Evolutionary conservation across 23 tunicate genomes (phyloP).

Genomic region (Oikopleura vanhoeffeni): DNA sequence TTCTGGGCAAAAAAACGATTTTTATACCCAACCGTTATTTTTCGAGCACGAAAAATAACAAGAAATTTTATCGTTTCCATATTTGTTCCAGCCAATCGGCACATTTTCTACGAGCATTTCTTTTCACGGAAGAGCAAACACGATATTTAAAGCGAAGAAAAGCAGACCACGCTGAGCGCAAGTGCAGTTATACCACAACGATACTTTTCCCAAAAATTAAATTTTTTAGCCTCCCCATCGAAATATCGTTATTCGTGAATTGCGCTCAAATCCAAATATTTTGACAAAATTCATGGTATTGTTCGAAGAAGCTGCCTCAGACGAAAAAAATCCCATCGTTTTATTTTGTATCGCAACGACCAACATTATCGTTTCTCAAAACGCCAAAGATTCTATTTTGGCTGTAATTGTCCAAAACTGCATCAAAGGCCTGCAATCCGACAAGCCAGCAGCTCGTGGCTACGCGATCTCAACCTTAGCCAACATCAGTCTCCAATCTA

Average conservation of each 20-base stretch:
- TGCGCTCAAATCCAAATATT: not conserved
- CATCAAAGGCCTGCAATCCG: not conserved
- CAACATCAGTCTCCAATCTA: not conserved
- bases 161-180: no score
- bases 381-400: not conserved
- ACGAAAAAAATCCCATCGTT: not conserved
- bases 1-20: no score
- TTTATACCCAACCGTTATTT: no score
- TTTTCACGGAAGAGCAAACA: no score
- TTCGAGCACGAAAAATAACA: no score
- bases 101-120: no score
- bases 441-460: not conserved
- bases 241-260: not conserved
- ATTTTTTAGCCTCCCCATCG: no score
- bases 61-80: no score
- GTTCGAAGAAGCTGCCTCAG: not conserved
- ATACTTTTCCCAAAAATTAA: no score
- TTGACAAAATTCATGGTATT: not conserved
- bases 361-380: not conserved
- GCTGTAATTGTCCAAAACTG: not conserved
- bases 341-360: not conserved
- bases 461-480: not conserved
- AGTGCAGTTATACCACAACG: no score
- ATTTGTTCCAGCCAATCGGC: no score
- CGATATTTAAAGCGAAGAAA: no score